These are phyloP conservation scores for Epizoanthus illoricatus DNA, from an alignment of 92 coral and sea anemone species.

Conservation along the genomic window DNA sequence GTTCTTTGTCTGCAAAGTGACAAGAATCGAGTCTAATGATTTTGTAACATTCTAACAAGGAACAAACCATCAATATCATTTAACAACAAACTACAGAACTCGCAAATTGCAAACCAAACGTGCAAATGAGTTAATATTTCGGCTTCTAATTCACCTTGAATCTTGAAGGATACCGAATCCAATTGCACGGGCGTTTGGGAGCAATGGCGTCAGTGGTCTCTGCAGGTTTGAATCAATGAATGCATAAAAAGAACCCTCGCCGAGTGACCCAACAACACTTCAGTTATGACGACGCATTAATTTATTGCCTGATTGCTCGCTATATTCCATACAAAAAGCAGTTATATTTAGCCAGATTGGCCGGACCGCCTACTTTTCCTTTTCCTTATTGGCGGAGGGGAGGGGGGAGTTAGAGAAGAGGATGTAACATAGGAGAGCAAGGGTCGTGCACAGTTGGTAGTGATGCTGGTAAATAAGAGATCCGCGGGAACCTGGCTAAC, in stretches of 20 bases:
- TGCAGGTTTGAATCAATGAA: not conserved
- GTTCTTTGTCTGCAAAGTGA: too few relatives aligned
- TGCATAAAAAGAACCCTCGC: not conserved
- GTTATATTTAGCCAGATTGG: not conserved
- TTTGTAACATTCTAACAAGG: too few relatives aligned
- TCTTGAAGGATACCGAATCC: not conserved
- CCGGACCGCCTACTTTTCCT: too few relatives aligned
- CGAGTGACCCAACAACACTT: not conserved
- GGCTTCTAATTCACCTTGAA: not conserved
- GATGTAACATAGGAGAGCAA: too few relatives aligned
- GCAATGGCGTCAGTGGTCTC: not conserved
- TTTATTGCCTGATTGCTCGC: slow-evolving; percentile 3
- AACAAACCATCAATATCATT: too few relatives aligned
- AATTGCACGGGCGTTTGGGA: not conserved
- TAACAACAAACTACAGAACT: not conserved
- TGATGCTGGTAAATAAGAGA: too few relatives aligned
- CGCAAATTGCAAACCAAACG: not conserved
- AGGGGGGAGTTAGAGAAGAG: too few relatives aligned
- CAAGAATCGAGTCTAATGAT: too few relatives aligned
- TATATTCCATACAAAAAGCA: not conserved
- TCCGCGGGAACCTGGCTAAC: too few relatives aligned
- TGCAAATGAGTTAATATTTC: not conserved
- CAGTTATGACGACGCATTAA: not conserved
- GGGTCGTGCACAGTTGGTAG: too few relatives aligned
- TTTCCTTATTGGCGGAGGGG: too few relatives aligned